Conservation (phyloP, 1,140 invertebrate genomes). For the Drosophila oshimai region DNA sequence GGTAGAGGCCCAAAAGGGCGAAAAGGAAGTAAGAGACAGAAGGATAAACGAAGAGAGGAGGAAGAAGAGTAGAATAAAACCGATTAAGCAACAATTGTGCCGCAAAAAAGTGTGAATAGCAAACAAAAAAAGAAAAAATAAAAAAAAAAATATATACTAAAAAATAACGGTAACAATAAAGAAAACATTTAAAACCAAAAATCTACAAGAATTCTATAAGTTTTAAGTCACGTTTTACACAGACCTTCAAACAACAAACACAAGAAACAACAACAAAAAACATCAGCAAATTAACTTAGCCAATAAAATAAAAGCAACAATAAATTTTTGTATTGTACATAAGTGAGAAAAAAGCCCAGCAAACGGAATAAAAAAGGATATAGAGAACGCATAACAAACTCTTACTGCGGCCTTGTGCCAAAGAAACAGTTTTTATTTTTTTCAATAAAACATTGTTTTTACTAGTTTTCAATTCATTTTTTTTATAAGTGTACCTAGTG, state of each 20-base stretch:
- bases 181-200: constrained; percentile 80
- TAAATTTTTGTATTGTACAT: constrained; percentile 47
- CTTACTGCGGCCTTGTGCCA: constrained; percentile 63
- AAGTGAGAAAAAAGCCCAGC: constrained; percentile 45
- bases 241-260: too few relatives aligned
- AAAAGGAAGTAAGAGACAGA: constrained; percentile 13
- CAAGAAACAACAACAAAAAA: constrained; percentile 44
- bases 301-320: constrained; percentile 46
- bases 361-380: constrained; percentile 17
- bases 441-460: constrained; percentile 68
- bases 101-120: constrained; percentile 63
- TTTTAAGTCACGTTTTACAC: constrained; percentile 78
- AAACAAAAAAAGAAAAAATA: constrained; percentile 25
- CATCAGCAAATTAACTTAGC: constrained; percentile 67
- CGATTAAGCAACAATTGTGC: constrained; percentile 77
- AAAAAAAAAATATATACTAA: constrained; percentile 48
- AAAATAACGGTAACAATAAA: constrained; percentile 77
- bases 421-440: constrained; percentile 70
- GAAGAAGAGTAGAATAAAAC: constrained; percentile 40
- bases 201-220: constrained; percentile 80
- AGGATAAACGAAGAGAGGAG: constrained; percentile 6
- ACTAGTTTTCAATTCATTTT: constrained; percentile 71
- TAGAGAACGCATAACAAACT: constrained; percentile 7
- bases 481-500: constrained; percentile 81
- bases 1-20: constrained; percentile 13